Percentiles rank a stretch among this genome's conserved stretches.
phyloP scores from a whole-genome alignment of 2,888 invertebrate species.

The Diarsia rubi region DNA sequence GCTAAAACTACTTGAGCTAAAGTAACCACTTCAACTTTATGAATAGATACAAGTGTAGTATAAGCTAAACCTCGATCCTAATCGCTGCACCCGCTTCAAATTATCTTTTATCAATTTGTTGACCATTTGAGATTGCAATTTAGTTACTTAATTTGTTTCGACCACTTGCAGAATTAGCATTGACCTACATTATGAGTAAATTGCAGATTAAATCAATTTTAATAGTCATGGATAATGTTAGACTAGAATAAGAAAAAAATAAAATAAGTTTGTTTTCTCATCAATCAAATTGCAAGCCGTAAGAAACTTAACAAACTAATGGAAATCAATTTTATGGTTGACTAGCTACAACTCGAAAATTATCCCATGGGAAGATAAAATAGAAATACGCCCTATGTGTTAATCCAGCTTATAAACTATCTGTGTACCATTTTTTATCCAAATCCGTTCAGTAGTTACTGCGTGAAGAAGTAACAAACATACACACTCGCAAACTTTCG shows the following conservation, averaged over 20 bases:
- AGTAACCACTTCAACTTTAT: background rate
- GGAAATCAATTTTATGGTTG: background rate
- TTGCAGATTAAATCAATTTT: slow-evolving; percentile 34
- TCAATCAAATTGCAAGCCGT: background rate
- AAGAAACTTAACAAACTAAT: background rate
- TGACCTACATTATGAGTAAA: slow-evolving; percentile 43
- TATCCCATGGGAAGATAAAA: no score
- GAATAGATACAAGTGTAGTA: background rate
- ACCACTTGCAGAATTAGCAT: slow-evolving; percentile 41
- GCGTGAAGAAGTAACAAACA: no score
- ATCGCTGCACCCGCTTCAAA: slow-evolving; percentile 35
- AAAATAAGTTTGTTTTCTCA: background rate
- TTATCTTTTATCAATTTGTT: slow-evolving; percentile 52
- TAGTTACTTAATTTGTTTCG: slow-evolving; percentile 50
- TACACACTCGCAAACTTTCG: no score
- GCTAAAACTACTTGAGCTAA: background rate
- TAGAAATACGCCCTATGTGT: no score
- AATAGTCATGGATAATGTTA: slow-evolving; percentile 1
- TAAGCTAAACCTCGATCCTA: slow-evolving; percentile 8
- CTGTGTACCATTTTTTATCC: no score
- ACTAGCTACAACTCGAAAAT: no score
- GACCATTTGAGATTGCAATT: slow-evolving; percentile 48
- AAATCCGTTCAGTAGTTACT: no score
- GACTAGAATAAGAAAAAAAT: background rate
- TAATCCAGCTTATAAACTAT: no score